These are phyloP conservation scores for Barnardius zonarius DNA, from an alignment of 2,113 vertebrate genomes.

Conservation along the genomic window DNA sequence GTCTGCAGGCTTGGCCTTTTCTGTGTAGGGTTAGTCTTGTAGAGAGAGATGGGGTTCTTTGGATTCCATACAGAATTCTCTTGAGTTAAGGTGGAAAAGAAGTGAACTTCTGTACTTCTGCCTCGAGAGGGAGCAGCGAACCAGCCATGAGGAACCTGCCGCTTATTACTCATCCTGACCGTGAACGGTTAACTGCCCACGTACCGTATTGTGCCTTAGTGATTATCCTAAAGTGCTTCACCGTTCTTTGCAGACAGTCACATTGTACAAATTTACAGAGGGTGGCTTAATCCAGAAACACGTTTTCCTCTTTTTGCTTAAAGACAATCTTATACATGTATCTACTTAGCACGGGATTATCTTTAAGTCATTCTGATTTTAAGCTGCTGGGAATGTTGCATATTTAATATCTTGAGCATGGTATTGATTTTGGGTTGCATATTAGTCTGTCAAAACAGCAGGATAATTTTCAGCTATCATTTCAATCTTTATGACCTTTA, in stretches of 20 bases:
- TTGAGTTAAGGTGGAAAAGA: not conserved
- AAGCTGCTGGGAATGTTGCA: not conserved
- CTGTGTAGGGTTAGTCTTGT: not conserved
- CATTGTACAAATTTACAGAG: not conserved
- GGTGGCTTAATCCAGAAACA: not conserved
- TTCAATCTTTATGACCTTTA: not conserved
- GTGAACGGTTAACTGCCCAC: fast-evolving
- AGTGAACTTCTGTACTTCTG: not conserved
- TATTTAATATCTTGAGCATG: not conserved
- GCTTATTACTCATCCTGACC: not conserved
- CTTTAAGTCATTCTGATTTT: not conserved
- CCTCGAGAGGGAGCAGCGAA: constrained; percentile 45
- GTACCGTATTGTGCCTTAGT: not conserved
- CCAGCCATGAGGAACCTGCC: not conserved
- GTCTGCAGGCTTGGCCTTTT: not conserved
- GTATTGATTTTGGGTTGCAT: not conserved
- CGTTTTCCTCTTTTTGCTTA: not conserved
- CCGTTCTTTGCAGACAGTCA: not conserved
- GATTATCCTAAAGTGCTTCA: not conserved
- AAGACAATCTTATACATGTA: not conserved
- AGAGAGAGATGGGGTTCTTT: not conserved
- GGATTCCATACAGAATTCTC: not conserved
- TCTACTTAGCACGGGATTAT: not conserved
- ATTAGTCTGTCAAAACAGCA: not conserved
- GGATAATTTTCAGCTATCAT: not conserved